Base-by-base conservation (phyloP, 2,113 vertebrate genomes). In the Myotis lucifugus region DNA sequence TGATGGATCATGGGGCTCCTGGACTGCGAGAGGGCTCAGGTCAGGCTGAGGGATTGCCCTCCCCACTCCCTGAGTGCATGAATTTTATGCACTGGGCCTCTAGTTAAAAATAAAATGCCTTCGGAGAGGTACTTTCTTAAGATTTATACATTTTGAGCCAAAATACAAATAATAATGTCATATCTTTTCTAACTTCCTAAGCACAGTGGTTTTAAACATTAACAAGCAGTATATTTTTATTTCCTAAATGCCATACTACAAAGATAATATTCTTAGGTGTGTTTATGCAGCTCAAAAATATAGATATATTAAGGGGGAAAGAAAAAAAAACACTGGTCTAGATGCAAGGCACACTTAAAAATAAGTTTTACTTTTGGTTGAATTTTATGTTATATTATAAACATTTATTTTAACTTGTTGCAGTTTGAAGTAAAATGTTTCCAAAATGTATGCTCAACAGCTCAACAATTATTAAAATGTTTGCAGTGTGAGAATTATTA, bases 391-490 rank as follows among this genome's bases (percentile, higher is more conserved):
- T 99, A 27, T 27, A 61, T 99, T 99, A 99, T 99, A 99, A 99
- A 99, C 99, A 99, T 99, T 99, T 99, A 99, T 99, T 99, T 99
- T 99, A 99, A 99, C 99, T 99, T 99, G 99, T 99, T 99, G 99
- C 99, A 99, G 99, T 99, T 99, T 99, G 99, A 99, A 99, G 99
- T 99, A 99, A 99, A 99, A 99, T 98, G 98, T 99, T 99, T 99
- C 98, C 98, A 98, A 99, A 98, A 99, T 99, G 99, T 99, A 99
- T 99, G 99, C 99, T 99, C 98, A 98, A 99, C 98, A 99, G 23
- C 54, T 56, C 54, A 56, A 99, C 98, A 99, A 99, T 99, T 99
- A 99, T 99, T 99, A 99, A 99, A 99, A 99, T 98, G 99, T 99
- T 99, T 99, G 99, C 99, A 99, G 99, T 99, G 98, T 99, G 99